Evolutionary conservation across 2,797 vertebrate genomes (phyloP).

Genomic region (Antennarius maculatus): DNA sequence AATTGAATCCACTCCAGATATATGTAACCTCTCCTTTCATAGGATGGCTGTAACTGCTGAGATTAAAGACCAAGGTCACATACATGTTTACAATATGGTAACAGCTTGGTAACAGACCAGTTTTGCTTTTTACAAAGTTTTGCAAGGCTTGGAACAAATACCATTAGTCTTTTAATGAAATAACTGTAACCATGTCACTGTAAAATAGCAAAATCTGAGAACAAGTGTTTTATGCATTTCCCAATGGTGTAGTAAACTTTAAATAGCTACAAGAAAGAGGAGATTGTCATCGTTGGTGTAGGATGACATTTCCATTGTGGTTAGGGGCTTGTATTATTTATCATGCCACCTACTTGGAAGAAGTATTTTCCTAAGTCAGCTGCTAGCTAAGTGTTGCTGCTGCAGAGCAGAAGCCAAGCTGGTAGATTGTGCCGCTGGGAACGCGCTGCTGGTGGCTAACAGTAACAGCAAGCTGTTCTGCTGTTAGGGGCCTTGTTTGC

Average conservation of each 20-base stretch:
- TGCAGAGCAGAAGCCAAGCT: conserved; percentile 56
- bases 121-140: conserved; percentile 11
- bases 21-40: conserved; percentile 55
- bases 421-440: conserved; percentile 70
- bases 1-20: conserved; percentile 76
- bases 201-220: conserved; percentile 21
- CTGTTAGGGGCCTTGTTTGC: conserved; percentile 72
- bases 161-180: conserved; percentile 20
- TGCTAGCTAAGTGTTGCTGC: conserved; percentile 57
- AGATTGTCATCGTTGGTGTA: conserved; percentile 33
- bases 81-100: conserved; percentile 51
- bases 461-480: conserved; percentile 71
- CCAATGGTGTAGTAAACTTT: conserved; percentile 24
- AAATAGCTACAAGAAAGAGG: conserved; percentile 36
- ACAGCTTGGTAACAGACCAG: conserved; percentile 11
- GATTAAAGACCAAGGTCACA: conserved; percentile 68
- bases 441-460: conserved; percentile 71
- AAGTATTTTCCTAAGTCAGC: conserved; percentile 54
- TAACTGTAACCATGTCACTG: conserved; percentile 17
- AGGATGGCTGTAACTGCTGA: conserved; percentile 49
- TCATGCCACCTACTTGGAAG: conserved; percentile 39
- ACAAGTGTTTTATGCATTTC: conserved; percentile 31
- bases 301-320: neutral
- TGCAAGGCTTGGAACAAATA: conserved; percentile 25
- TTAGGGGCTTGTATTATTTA: conserved; percentile 26